Evolutionary conservation across 2,113 vertebrate genomes (phyloP).

Genomic region (Pteropus alecto): DNA sequence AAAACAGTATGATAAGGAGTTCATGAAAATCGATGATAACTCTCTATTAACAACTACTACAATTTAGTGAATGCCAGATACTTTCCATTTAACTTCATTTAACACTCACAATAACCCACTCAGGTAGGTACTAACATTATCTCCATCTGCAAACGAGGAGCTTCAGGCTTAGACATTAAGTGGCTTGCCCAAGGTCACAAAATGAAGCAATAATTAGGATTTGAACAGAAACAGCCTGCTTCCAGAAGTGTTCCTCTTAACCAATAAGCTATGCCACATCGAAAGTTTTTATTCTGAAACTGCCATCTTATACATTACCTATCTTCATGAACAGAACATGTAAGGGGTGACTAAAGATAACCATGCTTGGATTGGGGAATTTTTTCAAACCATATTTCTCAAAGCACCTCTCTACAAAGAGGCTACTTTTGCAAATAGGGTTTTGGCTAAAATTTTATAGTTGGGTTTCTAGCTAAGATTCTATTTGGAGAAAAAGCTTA

Average conservation of each 20-base stretch:
- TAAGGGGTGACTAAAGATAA: neutral
- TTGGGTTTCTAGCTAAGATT: slow-evolving; percentile 27
- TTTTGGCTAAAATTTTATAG: slow-evolving; percentile 12
- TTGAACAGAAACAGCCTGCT: neutral
- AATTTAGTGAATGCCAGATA: neutral
- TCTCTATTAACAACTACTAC: neutral
- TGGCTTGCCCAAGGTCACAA: neutral
- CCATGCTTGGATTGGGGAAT: neutral
- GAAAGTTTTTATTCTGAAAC: slow-evolving; percentile 30
- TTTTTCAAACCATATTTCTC: neutral
- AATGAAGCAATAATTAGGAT: neutral
- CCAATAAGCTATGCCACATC: neutral
- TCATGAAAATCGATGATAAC: neutral
- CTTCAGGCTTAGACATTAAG: neutral
- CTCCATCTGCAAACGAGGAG: slow-evolving; percentile 29
- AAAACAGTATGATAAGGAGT: neutral
- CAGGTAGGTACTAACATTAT: neutral
- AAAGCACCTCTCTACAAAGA: neutral
- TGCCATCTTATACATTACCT: neutral
- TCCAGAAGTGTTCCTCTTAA: slow-evolving; percentile 15
- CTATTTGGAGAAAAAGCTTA: neutral
- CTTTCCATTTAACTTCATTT: neutral
- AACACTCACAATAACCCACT: neutral
- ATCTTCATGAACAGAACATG: neutral
- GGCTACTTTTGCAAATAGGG: neutral